Percentiles rank a stretch among this genome's conserved stretches.
These are phyloP conservation scores for Chaetodon trifascialis DNA, from an alignment of 2,113 vertebrate genomes.

Conservation along the genomic window DNA sequence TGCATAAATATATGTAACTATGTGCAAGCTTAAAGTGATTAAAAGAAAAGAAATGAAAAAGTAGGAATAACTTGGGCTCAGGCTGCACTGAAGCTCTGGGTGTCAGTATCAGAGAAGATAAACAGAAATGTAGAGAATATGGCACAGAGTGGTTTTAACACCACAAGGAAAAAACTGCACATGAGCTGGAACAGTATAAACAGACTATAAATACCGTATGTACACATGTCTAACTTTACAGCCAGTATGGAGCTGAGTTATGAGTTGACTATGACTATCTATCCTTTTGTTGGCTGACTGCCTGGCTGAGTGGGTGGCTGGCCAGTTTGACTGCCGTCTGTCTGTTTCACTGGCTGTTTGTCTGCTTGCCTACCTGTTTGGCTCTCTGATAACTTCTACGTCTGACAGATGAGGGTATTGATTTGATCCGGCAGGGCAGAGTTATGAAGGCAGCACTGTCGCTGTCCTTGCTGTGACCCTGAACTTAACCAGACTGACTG, in stretches of 20 bases:
- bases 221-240: conserved; percentile 52
- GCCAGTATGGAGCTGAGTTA: conserved; percentile 42
- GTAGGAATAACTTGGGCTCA: neutral
- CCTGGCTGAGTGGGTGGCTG: conserved; percentile 67
- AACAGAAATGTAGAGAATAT: conserved; percentile 41
- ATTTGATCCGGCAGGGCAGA: conserved; percentile 51
- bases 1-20: no score
- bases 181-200: conserved; percentile 44
- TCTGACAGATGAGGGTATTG: conserved; percentile 65
- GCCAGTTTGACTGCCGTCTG: conserved; percentile 45
- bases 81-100: conserved; percentile 18
- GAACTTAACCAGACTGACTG: conserved; percentile 45
- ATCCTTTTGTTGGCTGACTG: conserved; percentile 54
- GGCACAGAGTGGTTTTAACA: conserved; percentile 43
- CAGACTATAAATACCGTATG: conserved; percentile 69
- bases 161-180: conserved; percentile 13
- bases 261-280: conserved; percentile 57
- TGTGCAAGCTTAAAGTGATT: neutral
- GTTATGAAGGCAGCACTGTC: conserved; percentile 42
- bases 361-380: conserved; percentile 51
- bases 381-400: neutral
- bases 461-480: conserved; percentile 62
- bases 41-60: neutral
- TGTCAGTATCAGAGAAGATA: conserved; percentile 37
- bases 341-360: conserved; percentile 14